Conservation (phyloP, 2,797 vertebrate species). For the Anguilla megastoma region DNA sequence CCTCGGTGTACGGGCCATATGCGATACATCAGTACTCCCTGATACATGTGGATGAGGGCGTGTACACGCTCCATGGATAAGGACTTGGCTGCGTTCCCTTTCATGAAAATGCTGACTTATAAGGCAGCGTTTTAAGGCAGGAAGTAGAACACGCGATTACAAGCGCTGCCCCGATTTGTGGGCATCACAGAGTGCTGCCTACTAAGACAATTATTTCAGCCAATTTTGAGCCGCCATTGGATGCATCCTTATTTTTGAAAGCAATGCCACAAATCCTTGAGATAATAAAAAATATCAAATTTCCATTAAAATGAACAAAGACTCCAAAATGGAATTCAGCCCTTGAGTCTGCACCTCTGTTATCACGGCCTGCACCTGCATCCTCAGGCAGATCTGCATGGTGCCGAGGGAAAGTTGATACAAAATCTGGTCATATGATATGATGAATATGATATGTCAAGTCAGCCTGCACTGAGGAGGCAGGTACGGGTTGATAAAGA, state of each 20-base stretch:
- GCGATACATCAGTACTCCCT: background rate
- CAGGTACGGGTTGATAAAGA: background rate
- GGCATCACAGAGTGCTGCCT: background rate
- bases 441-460: background rate
- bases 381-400: slow-evolving; percentile 30
- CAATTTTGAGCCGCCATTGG: background rate
- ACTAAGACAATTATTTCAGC: background rate
- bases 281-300: background rate
- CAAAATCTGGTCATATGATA: background rate
- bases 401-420: slow-evolving; percentile 12
- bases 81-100: background rate
- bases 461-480: background rate
- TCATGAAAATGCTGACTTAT: background rate
- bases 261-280: background rate
- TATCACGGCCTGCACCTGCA: slow-evolving; percentile 33
- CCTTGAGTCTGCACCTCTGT: background rate
- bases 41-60: background rate
- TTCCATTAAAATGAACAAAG: background rate
- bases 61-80: background rate
- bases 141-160: background rate
- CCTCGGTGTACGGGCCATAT: background rate
- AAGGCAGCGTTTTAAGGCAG: background rate
- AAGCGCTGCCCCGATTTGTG: background rate
- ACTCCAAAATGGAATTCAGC: background rate
- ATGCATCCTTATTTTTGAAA: background rate